A percentile compares a stretch with the other conserved stretches of the same genome.
Conservation (phyloP, 2,113 vertebrate genomes). For the Cebus imitator region DNA sequence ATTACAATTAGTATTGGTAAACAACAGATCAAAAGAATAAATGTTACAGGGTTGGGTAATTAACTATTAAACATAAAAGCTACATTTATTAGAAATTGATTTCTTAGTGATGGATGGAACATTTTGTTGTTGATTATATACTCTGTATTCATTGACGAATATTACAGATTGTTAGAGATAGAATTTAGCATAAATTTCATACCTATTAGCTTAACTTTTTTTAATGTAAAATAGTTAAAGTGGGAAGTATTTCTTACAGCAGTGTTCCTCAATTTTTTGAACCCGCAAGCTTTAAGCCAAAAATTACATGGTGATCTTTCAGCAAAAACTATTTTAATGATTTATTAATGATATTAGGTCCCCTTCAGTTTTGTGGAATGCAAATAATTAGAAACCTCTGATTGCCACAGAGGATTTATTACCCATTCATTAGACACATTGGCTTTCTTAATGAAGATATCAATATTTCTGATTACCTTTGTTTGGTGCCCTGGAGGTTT, state of each 20-base stretch:
- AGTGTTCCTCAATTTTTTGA: not conserved
- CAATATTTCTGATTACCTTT: slow-evolving; percentile 37
- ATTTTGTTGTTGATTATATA: not conserved
- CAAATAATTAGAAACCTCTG: slow-evolving; percentile 30
- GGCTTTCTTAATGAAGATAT: slow-evolving; percentile 37
- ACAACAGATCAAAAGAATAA: not conserved
- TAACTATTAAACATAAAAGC: not conserved
- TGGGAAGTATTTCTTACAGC: not conserved
- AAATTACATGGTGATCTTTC: not conserved
- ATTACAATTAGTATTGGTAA: not conserved
- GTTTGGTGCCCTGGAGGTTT: not conserved
- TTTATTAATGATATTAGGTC: not conserved
- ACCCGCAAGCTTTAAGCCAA: not conserved
- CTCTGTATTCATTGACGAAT: not conserved
- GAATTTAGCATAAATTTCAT: not conserved
- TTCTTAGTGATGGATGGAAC: not conserved
- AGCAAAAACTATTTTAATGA: not conserved
- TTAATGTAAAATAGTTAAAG: not conserved
- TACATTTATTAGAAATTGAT: not conserved
- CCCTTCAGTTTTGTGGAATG: slow-evolving; percentile 17
- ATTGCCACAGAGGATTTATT: slow-evolving; percentile 25
- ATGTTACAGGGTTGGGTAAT: not conserved
- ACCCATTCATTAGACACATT: slow-evolving; percentile 10
- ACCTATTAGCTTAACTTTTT: not conserved
- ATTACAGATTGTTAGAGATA: not conserved